Base-by-base conservation (phyloP, 2,797 vertebrate genomes). In the Aeoliscus strigatus region DNA sequence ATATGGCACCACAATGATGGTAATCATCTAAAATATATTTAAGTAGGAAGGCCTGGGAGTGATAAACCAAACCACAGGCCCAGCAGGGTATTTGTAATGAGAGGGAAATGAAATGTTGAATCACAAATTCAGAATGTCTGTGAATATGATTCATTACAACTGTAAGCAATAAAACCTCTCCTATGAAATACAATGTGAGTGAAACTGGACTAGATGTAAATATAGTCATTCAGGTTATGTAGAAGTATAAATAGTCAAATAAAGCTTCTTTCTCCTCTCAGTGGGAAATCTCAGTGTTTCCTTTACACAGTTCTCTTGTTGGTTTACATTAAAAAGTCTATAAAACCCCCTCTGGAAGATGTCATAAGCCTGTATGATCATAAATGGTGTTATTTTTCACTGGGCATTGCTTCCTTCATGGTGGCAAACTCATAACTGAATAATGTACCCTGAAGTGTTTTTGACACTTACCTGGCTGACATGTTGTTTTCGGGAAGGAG, bases 401-500 rank as follows among this genome's bases (percentile, higher is more conserved):
- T 37, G 37, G 39, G 46, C 38, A 2, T 30, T 16, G 31, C 26
- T 54, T 69, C 37, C 60, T 54, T 60, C 60, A 63, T 3, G 51
- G 62, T 52, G 60, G 64, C 61, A 74, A 47, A 13, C 65, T 65
- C 67, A 66, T 66, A 68, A 73, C 46, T 51, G 53, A 70, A 50
- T 58, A 75, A 77, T 61, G 39, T 39, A 53, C 39, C 48, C 44
- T 39, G 14, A 39, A 75, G 41, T 32, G 37, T 11, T 69, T 59
- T 38, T 66, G 60, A 76, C 63, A 69, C 52, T 35, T 89, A 99
- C 96, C 94, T 94, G 86, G 94, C 96, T 58, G 91, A 87, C 96
- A 99, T 99, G 45, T 91, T 94, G 62, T 98, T 97, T 88, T 99
- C 96, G 24, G 94, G 94, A 70, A 97, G 90, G 55, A 99, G 91